Base-by-base conservation (phyloP, 1,140 invertebrate genomes). In the Macrostomum lignano region DNA sequence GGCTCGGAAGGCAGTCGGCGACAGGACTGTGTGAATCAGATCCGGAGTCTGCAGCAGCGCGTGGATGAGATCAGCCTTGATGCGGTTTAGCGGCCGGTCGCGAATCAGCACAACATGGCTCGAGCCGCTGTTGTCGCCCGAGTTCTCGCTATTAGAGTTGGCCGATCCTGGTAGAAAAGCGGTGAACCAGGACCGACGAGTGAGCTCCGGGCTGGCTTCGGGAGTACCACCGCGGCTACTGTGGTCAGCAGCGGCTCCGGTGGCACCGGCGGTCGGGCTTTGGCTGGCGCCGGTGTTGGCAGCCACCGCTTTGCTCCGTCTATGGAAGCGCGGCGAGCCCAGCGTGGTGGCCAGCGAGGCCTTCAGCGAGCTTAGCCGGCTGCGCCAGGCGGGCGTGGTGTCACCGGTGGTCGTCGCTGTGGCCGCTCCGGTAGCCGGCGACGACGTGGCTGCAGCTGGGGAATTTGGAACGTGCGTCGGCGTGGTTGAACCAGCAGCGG, bases 301-400 rank as follows among this genome's bases (percentile, higher is more conserved):
- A 38, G 33, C 24, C 25, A 36, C 46, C 63, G 78, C 75, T 67
- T 65, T 79, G 79, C 55, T 94, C 60, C 84, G 67, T 42, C 86
- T 62, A 61, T 96, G 86, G 61, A 96, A 96, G 29, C 86, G 60
- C 11, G 88, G 88, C 40, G 82, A 93, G n/a, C 86, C 88, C 3
- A 98, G 64, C n/a, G n/a, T n/a, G n/a, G n/a, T n/a, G n/a, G n/a
- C n/a, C 60, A 98, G 91, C 42, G 78, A 88, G 61, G 93, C 96
- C 61, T 94, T 94, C 43, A 96, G 84, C 17, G 79, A 91, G 32
- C 79, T 88, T 13, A 96, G 67, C 21, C 86, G 61, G 7, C 79
- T 77, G 49, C 79, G 71, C 84, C 86, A 94, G 40, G 39, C 76
- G 74, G 15, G 51, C n/a, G n/a, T 33, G 31, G 7, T 21, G 11